Evolutionary conservation across 23 tunicate species (phyloP), one percentile per base, ranked within the genome.

Genomic region (Trididemnum clinides): DNA sequence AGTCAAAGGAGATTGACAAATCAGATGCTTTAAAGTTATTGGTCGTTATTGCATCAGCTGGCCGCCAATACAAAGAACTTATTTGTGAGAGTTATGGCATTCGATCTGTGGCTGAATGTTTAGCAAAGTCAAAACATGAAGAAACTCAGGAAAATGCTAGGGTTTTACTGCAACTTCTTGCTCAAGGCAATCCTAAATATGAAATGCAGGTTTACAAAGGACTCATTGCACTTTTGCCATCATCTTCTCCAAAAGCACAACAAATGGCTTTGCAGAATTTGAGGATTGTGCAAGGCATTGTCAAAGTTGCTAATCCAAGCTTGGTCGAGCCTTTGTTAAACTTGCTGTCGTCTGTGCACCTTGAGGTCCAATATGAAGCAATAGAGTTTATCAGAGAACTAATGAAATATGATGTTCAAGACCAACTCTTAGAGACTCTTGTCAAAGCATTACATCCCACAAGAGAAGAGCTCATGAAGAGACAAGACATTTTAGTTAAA

Each of bases 321-420:
- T 70, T 94, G 33, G 88, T 89, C 38, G 98, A 89, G 50, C 98
- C 98, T 0, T 39, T 94, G 72, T 57, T 94, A 18, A 89, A 94
- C 72, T 77, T 94, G 34, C 75, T 94, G 28, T 73, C 90, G 18
- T 78, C 98, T 29, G 84, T 80, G 19, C 98, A 94, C 54, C 69
- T 94, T 20, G 98, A 94, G 82, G 98, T 94, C 22, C 98, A 89
- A 54, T 94, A 94, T 66, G 98, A 94, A 82, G 94, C 93, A 36
- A 82, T 94, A 72, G 98, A 94, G 50, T 94, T 85, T 70, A 65
- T 94, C 4, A 65, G 91, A 33, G 98, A 94, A 58, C 69, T 94
- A 34, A 85, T 89, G 88, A 57, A 38, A 22, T 87, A 81, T 51
- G 95, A 89, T 26, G 64, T 94, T 30, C 64, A 80, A 81, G 90